A percentile compares a stretch with the other conserved stretches of the same genome.
These are phyloP conservation scores for Pedionomus torquatus DNA, from an alignment of 2,113 vertebrate species.

Conservation along the genomic window DNA sequence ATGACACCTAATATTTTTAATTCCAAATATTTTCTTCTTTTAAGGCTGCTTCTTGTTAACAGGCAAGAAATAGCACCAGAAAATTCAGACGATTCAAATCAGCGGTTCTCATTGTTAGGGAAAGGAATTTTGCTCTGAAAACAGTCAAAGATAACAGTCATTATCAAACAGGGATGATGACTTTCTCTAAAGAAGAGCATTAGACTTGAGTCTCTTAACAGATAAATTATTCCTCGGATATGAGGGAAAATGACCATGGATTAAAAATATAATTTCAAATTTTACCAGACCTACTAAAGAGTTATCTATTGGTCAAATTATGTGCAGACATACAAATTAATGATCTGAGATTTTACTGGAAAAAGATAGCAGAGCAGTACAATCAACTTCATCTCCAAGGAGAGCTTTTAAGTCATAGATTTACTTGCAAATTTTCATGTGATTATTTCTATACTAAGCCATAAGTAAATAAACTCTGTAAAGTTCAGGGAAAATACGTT, in stretches of 20 bases:
- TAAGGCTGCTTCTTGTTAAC: neutral
- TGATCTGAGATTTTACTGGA: neutral
- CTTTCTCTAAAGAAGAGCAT: neutral
- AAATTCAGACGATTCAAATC: neutral
- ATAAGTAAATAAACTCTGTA: neutral
- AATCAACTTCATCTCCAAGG: neutral
- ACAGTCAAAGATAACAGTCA: neutral
- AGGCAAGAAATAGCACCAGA: neutral
- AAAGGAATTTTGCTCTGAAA: neutral
- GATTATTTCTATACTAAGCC: neutral
- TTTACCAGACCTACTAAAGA: neutral
- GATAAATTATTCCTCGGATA: neutral
- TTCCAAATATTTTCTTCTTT: neutral
- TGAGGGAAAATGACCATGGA: neutral
- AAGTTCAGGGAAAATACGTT: neutral
- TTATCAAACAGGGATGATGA: neutral
- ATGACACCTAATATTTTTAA: neutral
- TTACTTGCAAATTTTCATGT: neutral
- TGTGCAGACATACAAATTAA: neutral
- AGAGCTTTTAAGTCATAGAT: neutral
- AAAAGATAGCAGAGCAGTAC: neutral
- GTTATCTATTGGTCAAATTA: neutral
- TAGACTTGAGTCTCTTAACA: neutral
- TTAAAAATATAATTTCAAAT: neutral
- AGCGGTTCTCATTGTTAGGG: neutral